These are phyloP conservation scores for Frankliniella intonsa DNA, from an alignment of 2,888 invertebrate species.

Conservation along the genomic window DNA sequence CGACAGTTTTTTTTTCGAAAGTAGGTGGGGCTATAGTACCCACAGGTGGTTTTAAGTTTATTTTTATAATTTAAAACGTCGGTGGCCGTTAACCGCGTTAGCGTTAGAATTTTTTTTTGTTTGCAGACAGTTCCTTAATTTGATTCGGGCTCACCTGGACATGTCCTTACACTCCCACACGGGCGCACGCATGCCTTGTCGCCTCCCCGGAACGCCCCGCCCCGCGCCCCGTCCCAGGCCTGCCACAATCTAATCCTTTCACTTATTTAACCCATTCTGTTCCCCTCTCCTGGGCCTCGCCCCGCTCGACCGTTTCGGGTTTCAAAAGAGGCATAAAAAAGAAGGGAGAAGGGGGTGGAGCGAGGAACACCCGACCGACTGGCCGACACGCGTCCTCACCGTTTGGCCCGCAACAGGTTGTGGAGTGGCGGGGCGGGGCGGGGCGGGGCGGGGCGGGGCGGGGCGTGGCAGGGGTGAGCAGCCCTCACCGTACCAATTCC, in stretches of 20 bases:
- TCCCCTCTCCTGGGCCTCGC: background rate
- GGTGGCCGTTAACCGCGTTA: no score
- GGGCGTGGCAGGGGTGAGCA: background rate
- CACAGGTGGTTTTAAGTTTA: no score
- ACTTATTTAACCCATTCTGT: constrained; percentile 14
- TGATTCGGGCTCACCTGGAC: no score
- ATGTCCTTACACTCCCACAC: no score
- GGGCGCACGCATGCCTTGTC: background rate
- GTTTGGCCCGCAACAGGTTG: background rate
- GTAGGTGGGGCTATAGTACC: no score
- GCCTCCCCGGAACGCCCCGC: background rate
- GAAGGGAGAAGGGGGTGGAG: background rate
- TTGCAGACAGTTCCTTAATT: no score
- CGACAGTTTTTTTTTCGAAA: no score
- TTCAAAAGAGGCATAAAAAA: background rate
- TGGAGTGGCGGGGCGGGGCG: background rate
- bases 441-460: background rate
- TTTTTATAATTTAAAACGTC: no score
- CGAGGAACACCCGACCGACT: background rate
- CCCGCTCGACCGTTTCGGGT: background rate
- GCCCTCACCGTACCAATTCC: background rate
- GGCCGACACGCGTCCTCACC: background rate
- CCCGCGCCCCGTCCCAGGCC: background rate
- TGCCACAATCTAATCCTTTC: constrained; percentile 25
- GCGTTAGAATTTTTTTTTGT: no score